Evolutionary conservation across 2,797 vertebrate species (phyloP).

Genomic region (Rhinoraja longicauda): DNA sequence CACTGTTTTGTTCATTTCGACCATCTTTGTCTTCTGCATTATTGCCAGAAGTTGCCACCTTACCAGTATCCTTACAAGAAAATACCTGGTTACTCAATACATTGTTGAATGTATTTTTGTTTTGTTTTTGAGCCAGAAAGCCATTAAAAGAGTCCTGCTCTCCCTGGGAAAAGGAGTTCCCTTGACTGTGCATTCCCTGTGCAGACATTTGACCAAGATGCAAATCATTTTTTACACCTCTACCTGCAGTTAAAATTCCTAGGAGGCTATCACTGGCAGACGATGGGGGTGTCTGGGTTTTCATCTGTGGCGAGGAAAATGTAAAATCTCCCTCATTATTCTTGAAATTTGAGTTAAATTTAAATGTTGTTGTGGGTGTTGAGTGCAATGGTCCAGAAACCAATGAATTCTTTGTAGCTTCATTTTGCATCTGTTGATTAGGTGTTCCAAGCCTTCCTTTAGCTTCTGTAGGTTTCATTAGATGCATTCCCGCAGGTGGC

Average conservation of each 20-base stretch:
- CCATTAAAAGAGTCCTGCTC: slow-evolving; percentile 62
- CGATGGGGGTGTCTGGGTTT: slow-evolving; percentile 48
- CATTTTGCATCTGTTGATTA: slow-evolving; percentile 64
- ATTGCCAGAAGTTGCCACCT: slow-evolving; percentile 54
- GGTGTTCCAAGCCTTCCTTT: slow-evolving; percentile 82
- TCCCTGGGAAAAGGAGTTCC: slow-evolving; percentile 72
- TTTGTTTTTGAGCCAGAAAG: slow-evolving; percentile 51
- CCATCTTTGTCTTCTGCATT: slow-evolving; percentile 59
- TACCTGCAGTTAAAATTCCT: slow-evolving; percentile 83
- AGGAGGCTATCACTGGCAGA: slow-evolving; percentile 82
- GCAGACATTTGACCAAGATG: slow-evolving; percentile 54
- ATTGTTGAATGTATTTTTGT: slow-evolving; percentile 57
- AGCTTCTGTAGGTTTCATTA: slow-evolving; percentile 68
- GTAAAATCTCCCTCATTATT: slow-evolving; percentile 95
- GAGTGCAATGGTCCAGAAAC: slow-evolving; percentile 52
- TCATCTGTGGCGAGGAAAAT: slow-evolving; percentile 72
- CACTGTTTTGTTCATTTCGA: slow-evolving; percentile 80
- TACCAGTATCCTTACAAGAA: slow-evolving; percentile 61
- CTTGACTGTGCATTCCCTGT: slow-evolving; percentile 55
- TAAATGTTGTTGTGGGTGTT: slow-evolving; percentile 66
- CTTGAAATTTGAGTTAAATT: slow-evolving; percentile 96
- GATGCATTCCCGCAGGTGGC: slow-evolving; percentile 62
- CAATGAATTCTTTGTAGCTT: slow-evolving; percentile 62
- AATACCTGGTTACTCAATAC: slow-evolving; percentile 65
- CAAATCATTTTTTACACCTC: slow-evolving; percentile 67